Evolutionary conservation across 2,113 vertebrate species (phyloP).

Genomic region (Anarrhichthys ocellatus): DNA sequence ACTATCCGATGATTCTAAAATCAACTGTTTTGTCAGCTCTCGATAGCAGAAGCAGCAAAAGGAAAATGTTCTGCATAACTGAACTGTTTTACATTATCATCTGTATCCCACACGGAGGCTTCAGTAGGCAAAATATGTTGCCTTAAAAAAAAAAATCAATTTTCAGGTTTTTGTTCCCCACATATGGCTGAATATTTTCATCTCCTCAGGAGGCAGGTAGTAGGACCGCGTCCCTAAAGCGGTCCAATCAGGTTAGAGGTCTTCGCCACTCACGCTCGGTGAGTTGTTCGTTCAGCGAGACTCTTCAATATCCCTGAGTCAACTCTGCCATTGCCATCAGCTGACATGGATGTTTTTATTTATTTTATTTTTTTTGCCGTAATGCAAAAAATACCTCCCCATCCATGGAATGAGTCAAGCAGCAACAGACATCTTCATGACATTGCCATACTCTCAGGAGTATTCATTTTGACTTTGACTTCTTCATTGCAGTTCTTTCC

Average conservation of each 20-base stretch:
- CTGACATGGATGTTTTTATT: slow-evolving; percentile 59
- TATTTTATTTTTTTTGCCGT: slow-evolving; percentile 36
- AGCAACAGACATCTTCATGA: slow-evolving; percentile 67
- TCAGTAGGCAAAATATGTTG: neutral
- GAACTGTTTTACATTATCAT: neutral
- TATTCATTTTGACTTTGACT: slow-evolving; percentile 44
- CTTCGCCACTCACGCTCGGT: slow-evolving; percentile 84
- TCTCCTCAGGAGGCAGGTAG: slow-evolving; percentile 84
- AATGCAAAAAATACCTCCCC: slow-evolving; percentile 41
- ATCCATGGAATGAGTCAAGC: slow-evolving; percentile 66
- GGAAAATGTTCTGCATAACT: neutral
- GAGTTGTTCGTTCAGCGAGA: slow-evolving; percentile 71
- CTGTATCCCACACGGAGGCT: neutral
- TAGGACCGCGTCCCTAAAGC: slow-evolving; percentile 82
- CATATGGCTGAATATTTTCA: slow-evolving; percentile 71
- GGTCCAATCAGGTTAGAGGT: slow-evolving; percentile 85
- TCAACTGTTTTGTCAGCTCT: slow-evolving; percentile 5
- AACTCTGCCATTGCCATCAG: slow-evolving; percentile 66
- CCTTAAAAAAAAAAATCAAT: neutral
- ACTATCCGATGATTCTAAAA: neutral
- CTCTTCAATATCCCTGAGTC: slow-evolving; percentile 42
- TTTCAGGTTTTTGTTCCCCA: slow-evolving; percentile 48
- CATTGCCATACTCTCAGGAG: slow-evolving; percentile 38
- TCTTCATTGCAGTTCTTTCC: slow-evolving; percentile 16
- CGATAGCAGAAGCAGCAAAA: slow-evolving; percentile 10